Base-by-base conservation (phyloP, 1,140 invertebrate genomes). In the Nebria ingens region DNA sequence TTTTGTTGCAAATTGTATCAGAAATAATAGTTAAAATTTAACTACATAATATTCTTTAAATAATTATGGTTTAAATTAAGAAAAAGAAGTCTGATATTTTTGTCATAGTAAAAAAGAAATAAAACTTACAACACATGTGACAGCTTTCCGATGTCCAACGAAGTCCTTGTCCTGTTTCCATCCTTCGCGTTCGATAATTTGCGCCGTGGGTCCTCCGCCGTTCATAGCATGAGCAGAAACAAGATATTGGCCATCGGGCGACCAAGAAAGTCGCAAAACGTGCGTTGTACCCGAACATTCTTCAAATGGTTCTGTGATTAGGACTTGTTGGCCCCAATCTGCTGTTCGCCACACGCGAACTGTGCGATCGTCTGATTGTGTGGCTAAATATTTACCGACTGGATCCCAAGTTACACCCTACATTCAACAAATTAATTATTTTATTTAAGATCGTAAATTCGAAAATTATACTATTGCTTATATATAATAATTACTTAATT, bases 201-300 rank as follows among this genome's bases (percentile, higher is more conserved):
- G 87, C 1, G 94, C 93, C 0, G 93, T 97, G 2, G 94, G 93
- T 3, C 93, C 94, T 20, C 88, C 90, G 53, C 95, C 93, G 72
- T 98, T 98, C 90, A 98, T 97, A 1, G 96, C 94, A 76, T 98
- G 94, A 2, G 96, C 94, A 0, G 93, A 95, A 1, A 98, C 86
- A 42, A 98, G 76, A 73, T 95, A 97, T 62, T 93, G 88, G 1
- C 97, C 97, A 75, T 98, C 96, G 1, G 97, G 95, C 22, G 94
- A 97, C 97, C 97, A 99, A 29, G 87, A 89, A 6, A 96, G 74
- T 17, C 97, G 77, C 13, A 98, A 73, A 1, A 97, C 89, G 70
- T 97, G 91, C 9, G 95, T 98, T 3, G 93, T 97, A 12, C 91
- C 86, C 67, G 65, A 59, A 74, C 93, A 97, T 68, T 96, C 91